Percentiles rank a stretch among this genome's conserved stretches.
phyloP scores from a whole-genome alignment of 2,888 invertebrate species.

The Elmis aenea region DNA sequence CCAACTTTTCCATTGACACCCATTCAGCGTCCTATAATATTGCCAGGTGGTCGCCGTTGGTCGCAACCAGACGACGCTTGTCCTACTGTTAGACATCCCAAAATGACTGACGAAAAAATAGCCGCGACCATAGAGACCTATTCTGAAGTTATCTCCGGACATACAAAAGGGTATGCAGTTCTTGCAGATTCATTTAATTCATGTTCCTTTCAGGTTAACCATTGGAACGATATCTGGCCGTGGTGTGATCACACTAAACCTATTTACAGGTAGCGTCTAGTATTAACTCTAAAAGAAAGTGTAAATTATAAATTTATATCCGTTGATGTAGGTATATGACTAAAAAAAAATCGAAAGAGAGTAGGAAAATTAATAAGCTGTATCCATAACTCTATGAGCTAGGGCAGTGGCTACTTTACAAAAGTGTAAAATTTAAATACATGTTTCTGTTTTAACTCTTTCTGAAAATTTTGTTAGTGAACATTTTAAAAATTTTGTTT shows the following conservation, averaged over 20 bases:
- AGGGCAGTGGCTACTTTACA: too few relatives aligned
- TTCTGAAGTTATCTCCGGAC: conserved; percentile 79
- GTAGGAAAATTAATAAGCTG: too few relatives aligned
- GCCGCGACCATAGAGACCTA: conserved; percentile 80
- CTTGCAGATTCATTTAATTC: conserved; percentile 19
- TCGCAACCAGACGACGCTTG: conserved; percentile 73
- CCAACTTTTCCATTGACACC: conserved; percentile 55
- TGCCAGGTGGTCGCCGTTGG: conserved; percentile 77
- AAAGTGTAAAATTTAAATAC: too few relatives aligned
- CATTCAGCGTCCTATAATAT: conserved; percentile 64
- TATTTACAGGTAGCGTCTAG: conserved; percentile 53
- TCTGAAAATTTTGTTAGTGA: too few relatives aligned
- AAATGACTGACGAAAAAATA: conserved; percentile 82
- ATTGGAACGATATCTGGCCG: conserved; percentile 59
- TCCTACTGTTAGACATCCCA: conserved; percentile 30
- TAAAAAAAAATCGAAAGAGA: too few relatives aligned
- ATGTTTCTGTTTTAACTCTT: too few relatives aligned
- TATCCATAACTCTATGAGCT: too few relatives aligned
- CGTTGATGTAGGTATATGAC: too few relatives aligned
- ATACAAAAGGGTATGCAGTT: conserved; percentile 70
- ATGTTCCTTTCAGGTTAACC: conserved; percentile 56
- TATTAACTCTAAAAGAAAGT: too few relatives aligned
- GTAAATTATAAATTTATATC: too few relatives aligned
- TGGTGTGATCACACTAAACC: conserved; percentile 54
- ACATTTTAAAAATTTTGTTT: too few relatives aligned